These are phyloP conservation scores for Lampris incognitus DNA, from an alignment of 2,113 vertebrate genomes.

Conservation along the genomic window DNA sequence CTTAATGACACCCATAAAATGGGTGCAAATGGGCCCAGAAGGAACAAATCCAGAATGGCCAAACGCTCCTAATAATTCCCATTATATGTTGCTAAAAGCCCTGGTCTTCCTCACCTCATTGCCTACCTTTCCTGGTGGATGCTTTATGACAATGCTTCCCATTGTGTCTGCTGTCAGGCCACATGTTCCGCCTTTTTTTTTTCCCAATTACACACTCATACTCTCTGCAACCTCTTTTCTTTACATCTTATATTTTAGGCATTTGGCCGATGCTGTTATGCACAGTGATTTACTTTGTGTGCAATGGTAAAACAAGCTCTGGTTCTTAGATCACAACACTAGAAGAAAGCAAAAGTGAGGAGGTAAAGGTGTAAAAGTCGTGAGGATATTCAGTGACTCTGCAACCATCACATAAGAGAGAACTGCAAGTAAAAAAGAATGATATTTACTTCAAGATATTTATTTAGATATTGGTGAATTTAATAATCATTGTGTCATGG, in stretches of 20 bases:
- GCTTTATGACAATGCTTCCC: conserved; percentile 20
- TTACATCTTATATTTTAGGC: no score
- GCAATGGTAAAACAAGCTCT: no score
- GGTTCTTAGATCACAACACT: no score
- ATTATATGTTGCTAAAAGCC: conserved; percentile 53
- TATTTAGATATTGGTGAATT: background rate
- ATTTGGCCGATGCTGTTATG: no score
- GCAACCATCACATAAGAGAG: background rate
- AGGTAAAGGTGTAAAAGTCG: no score
- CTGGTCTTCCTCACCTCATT: conserved; percentile 29
- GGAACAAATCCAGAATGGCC: conserved; percentile 14
- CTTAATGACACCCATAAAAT: background rate
- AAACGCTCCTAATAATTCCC: conserved; percentile 40
- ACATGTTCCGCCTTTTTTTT: background rate
- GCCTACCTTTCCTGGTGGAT: conserved; percentile 26
- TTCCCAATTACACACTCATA: background rate
- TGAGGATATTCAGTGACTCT: background rate
- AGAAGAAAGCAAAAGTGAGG: no score
- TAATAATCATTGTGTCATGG: no score
- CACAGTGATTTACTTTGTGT: no score
- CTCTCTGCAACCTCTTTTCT: no score
- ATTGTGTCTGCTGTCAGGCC: background rate
- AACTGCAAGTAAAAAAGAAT: background rate
- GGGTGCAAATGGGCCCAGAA: conserved; percentile 23
- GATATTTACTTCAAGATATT: background rate